A percentile compares a stretch with the other conserved stretches of the same genome.
These are phyloP conservation scores for Drosophila nr. fundita DNA, from an alignment of 2,888 invertebrate species.

Conservation along the genomic window DNA sequence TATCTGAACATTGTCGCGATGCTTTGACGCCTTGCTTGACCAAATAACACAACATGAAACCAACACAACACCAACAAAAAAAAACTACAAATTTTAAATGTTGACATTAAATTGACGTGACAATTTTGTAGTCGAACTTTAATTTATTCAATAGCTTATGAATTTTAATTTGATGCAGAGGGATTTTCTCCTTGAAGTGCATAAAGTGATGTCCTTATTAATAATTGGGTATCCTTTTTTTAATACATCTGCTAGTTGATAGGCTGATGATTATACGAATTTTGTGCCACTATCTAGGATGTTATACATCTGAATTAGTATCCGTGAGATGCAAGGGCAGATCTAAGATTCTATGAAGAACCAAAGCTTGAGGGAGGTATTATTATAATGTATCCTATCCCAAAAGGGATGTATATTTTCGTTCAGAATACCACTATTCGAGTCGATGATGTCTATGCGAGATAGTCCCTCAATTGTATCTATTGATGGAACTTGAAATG, in stretches of 20 bases:
- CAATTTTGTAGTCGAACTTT: not conserved
- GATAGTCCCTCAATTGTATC: not conserved
- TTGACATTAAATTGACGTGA: not conserved
- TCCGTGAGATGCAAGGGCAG: not conserved
- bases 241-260: not conserved
- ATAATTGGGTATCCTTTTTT: not conserved
- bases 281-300: not conserved
- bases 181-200: not conserved
- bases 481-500: not conserved
- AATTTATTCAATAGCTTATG: not conserved
- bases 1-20: not conserved
- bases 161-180: not conserved
- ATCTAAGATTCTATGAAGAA: not conserved
- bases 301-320: not conserved
- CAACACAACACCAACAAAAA: not conserved
- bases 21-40: not conserved
- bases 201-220: not conserved
- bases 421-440: not conserved
- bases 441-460: not conserved
- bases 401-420: not conserved
- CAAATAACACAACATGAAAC: not conserved
- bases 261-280: not conserved
- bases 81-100: not conserved
- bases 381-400: not conserved
- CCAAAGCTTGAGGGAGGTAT: not conserved